phyloP scores from a whole-genome alignment of 2,113 vertebrate species.

The Nesogale talazaci region DNA sequence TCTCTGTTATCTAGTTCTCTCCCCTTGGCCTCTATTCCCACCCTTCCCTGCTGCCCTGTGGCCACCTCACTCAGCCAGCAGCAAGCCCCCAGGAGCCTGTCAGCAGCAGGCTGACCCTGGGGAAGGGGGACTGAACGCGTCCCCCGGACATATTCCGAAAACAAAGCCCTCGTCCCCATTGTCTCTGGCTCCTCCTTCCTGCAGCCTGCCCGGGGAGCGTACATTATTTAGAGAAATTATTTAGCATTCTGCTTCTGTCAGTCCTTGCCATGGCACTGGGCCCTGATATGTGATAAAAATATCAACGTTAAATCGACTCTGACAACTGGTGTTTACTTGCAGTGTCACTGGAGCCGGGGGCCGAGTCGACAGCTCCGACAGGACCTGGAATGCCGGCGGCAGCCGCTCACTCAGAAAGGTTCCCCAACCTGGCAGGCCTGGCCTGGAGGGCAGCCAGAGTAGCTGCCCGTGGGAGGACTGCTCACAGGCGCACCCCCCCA shows the following conservation, averaged over 20 bases:
- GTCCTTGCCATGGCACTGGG: slow-evolving; percentile 58
- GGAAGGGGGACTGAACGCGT: background rate
- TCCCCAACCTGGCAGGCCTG: background rate
- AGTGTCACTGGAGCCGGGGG: slow-evolving; percentile 59
- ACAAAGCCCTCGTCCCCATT: background rate
- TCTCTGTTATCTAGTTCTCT: background rate
- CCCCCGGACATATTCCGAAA: background rate
- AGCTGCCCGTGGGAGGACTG: background rate
- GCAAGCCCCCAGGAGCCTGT: background rate
- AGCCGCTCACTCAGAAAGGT: background rate
- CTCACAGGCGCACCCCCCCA: rapidly evolving
- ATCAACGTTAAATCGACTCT: slow-evolving; percentile 79
- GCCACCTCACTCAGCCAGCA: background rate
- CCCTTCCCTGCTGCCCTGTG: background rate
- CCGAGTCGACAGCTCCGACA: slow-evolving; percentile 63
- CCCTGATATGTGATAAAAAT: slow-evolving; percentile 80
- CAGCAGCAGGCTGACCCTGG: background rate
- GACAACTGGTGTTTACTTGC: slow-evolving; percentile 69
- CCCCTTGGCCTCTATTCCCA: background rate
- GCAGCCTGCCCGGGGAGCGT: slow-evolving; percentile 52
- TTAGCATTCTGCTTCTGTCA: slow-evolving; percentile 79
- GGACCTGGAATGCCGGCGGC: slow-evolving; percentile 14
- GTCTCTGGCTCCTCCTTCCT: slow-evolving; percentile 45
- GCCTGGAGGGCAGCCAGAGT: background rate
- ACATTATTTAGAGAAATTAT: slow-evolving; percentile 79